Evolutionary conservation across 2,797 vertebrate species (phyloP).

Genomic region (Mastacembelus armatus): DNA sequence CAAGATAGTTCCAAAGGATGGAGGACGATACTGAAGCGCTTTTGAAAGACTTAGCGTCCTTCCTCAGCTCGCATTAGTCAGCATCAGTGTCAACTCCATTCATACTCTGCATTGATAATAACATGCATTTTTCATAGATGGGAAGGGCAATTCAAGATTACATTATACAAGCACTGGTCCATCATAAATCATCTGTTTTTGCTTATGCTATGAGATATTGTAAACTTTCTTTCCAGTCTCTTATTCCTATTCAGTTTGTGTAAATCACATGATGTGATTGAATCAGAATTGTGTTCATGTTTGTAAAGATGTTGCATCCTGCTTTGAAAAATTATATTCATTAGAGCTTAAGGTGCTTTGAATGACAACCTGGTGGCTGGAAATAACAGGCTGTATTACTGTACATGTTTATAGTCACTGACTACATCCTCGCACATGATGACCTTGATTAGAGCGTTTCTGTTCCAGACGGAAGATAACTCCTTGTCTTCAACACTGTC

Average conservation of each 20-base stretch:
- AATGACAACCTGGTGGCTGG: constrained; percentile 46
- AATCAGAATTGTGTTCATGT: constrained; percentile 30
- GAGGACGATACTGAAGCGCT: constrained; percentile 25
- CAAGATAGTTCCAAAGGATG: constrained; percentile 35
- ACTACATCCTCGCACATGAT: constrained; percentile 24
- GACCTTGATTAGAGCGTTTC: constrained; percentile 49
- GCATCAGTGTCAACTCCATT: constrained; percentile 50
- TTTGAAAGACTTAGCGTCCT: constrained; percentile 32
- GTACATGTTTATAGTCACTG: constrained; percentile 3
- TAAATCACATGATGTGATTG: constrained; percentile 10
- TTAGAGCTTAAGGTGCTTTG: constrained; percentile 27
- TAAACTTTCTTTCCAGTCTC: neutral
- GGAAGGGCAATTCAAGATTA: constrained; percentile 35
- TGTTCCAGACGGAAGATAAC: constrained; percentile 1
- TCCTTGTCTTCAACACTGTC: neutral
- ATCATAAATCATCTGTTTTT: constrained; percentile 35
- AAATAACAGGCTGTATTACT: constrained; percentile 51
- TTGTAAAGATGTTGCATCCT: constrained; percentile 23
- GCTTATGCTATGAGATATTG: constrained; percentile 20
- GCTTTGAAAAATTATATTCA: constrained; percentile 22
- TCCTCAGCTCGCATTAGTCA: constrained; percentile 45
- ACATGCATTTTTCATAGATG: constrained; percentile 63
- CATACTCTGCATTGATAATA: constrained; percentile 31
- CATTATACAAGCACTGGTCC: constrained; percentile 48
- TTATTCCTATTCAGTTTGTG: constrained; percentile 5